A percentile compares a stretch with the other conserved stretches of the same genome.
Evolutionary conservation across 2,113 vertebrate species (phyloP).

Genomic region (Ochotona curzoniae): DNA sequence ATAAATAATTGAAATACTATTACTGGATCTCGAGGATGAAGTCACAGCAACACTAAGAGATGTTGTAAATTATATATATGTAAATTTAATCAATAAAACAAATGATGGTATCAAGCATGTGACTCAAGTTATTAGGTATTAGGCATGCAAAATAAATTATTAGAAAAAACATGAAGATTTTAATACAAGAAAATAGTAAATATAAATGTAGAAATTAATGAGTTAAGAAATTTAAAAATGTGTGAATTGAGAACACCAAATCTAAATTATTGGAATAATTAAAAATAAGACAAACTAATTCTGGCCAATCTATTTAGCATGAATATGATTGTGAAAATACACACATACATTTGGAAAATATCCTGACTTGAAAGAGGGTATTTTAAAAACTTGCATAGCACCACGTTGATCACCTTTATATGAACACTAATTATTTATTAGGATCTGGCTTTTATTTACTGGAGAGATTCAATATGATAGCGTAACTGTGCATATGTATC

Average conservation of each 20-base stretch:
- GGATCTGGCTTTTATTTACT: neutral
- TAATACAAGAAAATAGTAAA: neutral
- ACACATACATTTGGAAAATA: neutral
- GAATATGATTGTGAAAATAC: neutral
- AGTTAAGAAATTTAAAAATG: neutral
- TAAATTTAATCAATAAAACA: neutral
- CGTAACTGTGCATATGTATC: neutral
- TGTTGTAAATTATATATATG: neutral
- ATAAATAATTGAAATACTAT: neutral
- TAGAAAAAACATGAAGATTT: neutral
- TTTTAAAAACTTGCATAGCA: neutral
- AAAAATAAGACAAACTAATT: neutral
- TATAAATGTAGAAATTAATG: neutral
- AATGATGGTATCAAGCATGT: too few relatives aligned
- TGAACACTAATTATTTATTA: neutral
- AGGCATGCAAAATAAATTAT: neutral
- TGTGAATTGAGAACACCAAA: neutral
- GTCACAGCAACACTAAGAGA: neutral
- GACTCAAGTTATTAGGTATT: too few relatives aligned
- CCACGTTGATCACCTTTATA: neutral
- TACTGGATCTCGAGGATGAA: neutral
- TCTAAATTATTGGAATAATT: neutral
- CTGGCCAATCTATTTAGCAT: neutral
- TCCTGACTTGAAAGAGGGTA: neutral
- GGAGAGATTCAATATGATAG: neutral